Evolutionary conservation across 2,888 invertebrate species (phyloP), one percentile per base, ranked within the genome.

Genomic region (Anarsia innoxiella): DNA sequence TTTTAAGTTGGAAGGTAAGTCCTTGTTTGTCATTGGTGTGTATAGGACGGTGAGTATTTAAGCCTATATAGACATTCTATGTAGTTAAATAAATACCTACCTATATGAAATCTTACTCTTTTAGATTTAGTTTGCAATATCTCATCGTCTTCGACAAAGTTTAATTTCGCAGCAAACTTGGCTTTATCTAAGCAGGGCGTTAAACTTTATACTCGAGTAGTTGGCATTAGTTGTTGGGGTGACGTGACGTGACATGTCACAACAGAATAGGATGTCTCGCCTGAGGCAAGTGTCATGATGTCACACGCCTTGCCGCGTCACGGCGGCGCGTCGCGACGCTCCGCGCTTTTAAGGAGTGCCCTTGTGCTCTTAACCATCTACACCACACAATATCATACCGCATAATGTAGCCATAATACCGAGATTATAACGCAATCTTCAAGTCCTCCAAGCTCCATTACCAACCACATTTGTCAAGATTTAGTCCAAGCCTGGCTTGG

Each of bases 181-280:
- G 12, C 10, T 11, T 15, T 31, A 15, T 15, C 9, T 32, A 23
- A 26, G 26, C 14, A 26, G 15, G 25, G 6, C 26, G 33, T 34
- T 3, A 15, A 13, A 30, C 30, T 30, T 34, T n/a, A 16, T 27
- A 14, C 27, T 16, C 6, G 35, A 35, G 19, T 40, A 35, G 33
- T 42, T 39, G 36, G 23, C 27, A 32, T 42, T 48, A 39, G 42
- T 41, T 31, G 36, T 41, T 28, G 31, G 52, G 50, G 52, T 57
- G 59, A 59, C 52, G 53, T 56, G 33, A 33, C 33, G 25, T 10
- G 62, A 59, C 58, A 55, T 61, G 60, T 63, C 62, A 61, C 56
- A 53, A 53, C 49, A 64, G 61, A 59, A 63, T 66, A 69, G 72
- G 68, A 67, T 66, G 62, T 63, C 36, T 38, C 48, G 43, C 60